Evolutionary conservation across 2,113 vertebrate genomes (phyloP).

Genomic region (Laticauda laticaudata): DNA sequence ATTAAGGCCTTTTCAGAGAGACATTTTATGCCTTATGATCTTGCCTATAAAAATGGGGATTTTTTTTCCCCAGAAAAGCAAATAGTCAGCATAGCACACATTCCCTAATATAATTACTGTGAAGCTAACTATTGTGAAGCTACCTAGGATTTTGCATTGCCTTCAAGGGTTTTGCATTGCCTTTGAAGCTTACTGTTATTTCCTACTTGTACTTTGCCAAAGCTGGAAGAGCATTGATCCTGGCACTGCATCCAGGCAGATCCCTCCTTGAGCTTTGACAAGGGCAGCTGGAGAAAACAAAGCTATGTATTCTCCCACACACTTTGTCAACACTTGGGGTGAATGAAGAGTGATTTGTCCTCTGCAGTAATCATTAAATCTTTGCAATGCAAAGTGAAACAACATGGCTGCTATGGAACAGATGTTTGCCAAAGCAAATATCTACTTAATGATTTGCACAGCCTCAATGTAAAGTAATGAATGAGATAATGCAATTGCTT

Average conservation of each 20-base stretch:
- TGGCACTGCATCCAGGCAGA: background rate
- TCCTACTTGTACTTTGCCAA: background rate
- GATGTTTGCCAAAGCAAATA: background rate
- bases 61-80: background rate
- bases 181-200: background rate
- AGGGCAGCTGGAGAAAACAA: background rate
- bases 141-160: background rate
- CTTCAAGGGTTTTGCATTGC: background rate
- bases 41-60: background rate
- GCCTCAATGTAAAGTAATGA: background rate
- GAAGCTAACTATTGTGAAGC: background rate
- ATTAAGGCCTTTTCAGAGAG: background rate
- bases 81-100: background rate
- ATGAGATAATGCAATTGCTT: conserved; percentile 10
- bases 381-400: background rate
- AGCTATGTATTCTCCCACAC: background rate
- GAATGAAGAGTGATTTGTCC: background rate
- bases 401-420: background rate
- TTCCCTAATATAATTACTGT: background rate
- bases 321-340: background rate
- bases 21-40: background rate
- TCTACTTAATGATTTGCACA: background rate
- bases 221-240: background rate
- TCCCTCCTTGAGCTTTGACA: background rate
- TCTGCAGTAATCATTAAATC: background rate